Evolutionary conservation across 2,888 invertebrate species (phyloP).

Genomic region (Megamerina dolium): DNA sequence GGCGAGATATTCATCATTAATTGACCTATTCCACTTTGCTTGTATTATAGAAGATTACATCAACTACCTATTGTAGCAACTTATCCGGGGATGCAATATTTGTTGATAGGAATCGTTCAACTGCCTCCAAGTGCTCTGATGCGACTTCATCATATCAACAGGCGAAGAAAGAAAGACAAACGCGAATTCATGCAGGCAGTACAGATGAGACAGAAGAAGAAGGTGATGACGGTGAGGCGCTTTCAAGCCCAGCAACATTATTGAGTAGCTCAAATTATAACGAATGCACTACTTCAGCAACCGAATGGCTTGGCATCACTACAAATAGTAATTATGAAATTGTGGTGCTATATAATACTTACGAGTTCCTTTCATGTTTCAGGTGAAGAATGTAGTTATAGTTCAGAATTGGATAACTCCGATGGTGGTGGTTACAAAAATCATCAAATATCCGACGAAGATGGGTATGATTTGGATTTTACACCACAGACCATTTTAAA

Average conservation of each 20-base stretch:
- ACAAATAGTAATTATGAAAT: slow-evolving; percentile 63
- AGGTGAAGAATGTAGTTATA: slow-evolving; percentile 61
- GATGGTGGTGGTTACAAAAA: slow-evolving; percentile 57
- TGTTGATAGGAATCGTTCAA: too few relatives aligned
- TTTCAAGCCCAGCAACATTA: slow-evolving; percentile 55
- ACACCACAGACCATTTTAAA: slow-evolving; percentile 70
- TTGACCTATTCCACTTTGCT: too few relatives aligned
- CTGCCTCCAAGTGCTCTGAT: too few relatives aligned
- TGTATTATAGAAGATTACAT: too few relatives aligned
- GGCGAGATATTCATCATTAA: not conserved
- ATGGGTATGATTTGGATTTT: slow-evolving; percentile 56
- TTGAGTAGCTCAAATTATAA: slow-evolving; percentile 47
- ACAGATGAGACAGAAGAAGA: slow-evolving; percentile 49
- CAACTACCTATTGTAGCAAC: too few relatives aligned
- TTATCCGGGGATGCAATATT: too few relatives aligned
- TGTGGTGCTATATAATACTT: not conserved
- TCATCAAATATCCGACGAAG: slow-evolving; percentile 52
- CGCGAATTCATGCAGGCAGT: slow-evolving; percentile 33
- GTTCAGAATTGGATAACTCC: slow-evolving; percentile 66
- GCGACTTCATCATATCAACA: too few relatives aligned
- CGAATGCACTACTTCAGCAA: slow-evolving; percentile 60
- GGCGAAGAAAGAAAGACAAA: too few relatives aligned
- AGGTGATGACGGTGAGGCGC: slow-evolving; percentile 56
- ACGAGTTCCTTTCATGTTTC: slow-evolving; percentile 1
- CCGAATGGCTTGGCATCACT: slow-evolving; percentile 83